phyloP scores from a whole-genome alignment of 2,797 vertebrate genomes.

The Picus viridis region DNA sequence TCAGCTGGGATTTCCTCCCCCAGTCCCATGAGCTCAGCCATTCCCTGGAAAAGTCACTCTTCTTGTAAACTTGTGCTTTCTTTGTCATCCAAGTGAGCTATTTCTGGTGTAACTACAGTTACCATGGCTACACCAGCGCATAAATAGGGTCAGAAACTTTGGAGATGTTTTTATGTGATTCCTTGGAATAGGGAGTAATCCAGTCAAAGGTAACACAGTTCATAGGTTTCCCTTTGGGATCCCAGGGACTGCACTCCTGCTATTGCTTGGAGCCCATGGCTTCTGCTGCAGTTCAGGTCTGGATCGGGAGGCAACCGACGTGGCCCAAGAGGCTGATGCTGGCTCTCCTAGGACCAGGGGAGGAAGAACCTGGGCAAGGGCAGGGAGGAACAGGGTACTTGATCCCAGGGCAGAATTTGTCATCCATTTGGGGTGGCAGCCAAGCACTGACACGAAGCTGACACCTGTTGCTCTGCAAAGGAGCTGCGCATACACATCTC shows the following conservation, averaged over 20 bases:
- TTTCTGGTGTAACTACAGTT: constrained; percentile 59
- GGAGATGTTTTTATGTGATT: constrained; percentile 15
- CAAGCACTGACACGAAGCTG: neutral
- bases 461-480: neutral
- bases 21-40: constrained; percentile 21
- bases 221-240: neutral
- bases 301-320: rapidly evolving
- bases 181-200: neutral
- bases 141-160: constrained; percentile 64
- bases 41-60: constrained; percentile 39
- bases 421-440: neutral
- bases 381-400: neutral
- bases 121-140: constrained; percentile 56
- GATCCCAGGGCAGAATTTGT: neutral
- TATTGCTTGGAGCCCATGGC: rapidly evolving
- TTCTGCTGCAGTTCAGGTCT: neutral
- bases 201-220: neutral
- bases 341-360: neutral
- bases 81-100: constrained; percentile 55
- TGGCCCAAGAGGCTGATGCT: neutral
- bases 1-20: constrained; percentile 45
- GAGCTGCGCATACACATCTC: neutral
- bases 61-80: constrained; percentile 61
- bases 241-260: neutral
- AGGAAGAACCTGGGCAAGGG: neutral